Percentiles rank a stretch among this genome's conserved stretches.
Evolutionary conservation across 1,140 invertebrate genomes (phyloP).

Genomic region (Heterodera schachtii): DNA sequence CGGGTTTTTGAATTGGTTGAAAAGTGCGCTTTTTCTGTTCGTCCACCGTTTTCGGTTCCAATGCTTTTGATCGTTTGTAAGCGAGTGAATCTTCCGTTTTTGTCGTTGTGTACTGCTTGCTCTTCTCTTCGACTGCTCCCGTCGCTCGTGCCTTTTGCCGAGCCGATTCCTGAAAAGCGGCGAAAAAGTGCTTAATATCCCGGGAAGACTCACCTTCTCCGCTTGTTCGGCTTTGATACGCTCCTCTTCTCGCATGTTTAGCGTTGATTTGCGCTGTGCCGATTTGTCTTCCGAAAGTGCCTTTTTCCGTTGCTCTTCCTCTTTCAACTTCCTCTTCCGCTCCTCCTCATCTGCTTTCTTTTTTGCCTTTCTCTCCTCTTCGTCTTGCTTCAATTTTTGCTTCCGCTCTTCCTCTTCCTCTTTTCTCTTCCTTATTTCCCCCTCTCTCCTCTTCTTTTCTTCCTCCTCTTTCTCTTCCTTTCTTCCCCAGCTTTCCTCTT

Average conservation of each 20-base stretch:
- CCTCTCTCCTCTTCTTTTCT: not conserved
- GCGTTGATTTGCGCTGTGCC: conserved; percentile 48
- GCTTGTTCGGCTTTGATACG: conserved; percentile 45
- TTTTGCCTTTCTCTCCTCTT: conserved; percentile 19
- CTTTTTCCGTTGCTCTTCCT: not conserved
- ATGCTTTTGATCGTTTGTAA: conserved; percentile 59
- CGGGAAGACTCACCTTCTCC: conserved; percentile 42
- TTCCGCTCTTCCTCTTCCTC: not conserved
- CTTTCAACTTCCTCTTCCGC: not conserved
- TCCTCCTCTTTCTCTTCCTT: not conserved
- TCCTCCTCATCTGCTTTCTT: conserved; percentile 47
- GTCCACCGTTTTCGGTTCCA: conserved; percentile 39
- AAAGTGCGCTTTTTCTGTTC: conserved; percentile 43
- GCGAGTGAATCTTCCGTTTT: conserved; percentile 22
- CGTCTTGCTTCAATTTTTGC: conserved; percentile 33
- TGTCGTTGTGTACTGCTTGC: conserved; percentile 50
- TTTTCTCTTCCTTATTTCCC: not conserved
- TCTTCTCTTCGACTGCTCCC: conserved; percentile 56
- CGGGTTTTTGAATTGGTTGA: conserved; percentile 47
- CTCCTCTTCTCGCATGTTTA: conserved; percentile 58
- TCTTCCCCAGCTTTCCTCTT: not conserved
- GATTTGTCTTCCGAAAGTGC: conserved; percentile 54
- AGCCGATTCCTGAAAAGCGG: conserved; percentile 51
- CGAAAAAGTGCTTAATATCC: conserved; percentile 22
- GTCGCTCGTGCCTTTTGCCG: conserved; percentile 35